Base-by-base conservation (phyloP, 2,797 vertebrate genomes). In the Myripristis murdjan region DNA sequence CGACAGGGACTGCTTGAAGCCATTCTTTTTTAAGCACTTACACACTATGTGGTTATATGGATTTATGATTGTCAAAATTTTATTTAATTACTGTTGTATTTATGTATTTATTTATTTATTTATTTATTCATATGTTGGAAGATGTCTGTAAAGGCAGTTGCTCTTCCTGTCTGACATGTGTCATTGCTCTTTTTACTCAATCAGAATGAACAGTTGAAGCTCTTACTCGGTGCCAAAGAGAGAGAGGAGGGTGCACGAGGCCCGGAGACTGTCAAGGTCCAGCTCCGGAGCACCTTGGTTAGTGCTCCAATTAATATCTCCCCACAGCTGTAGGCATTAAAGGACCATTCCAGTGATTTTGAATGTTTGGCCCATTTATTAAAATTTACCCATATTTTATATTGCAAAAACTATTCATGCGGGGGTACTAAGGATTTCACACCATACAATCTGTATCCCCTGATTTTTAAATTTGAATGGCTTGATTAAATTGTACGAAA, bases 181-280 rank as follows among this genome's bases (percentile, higher is more conserved):
- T 3, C 3, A 66, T 69, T 60, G 12, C 15, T 46, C 6, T 73
- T 10, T 66, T 16, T 39, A 16, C 53, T 74, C 37, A 81, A 91
- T 77, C 90, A 98, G 97, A 97, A 94, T 80, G 97, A 98, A 65
- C 95, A 98, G 28, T 39, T 98, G 82, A 97, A 96, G 91, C 92
- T 91, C 48, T 88, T 96, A 54, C 91, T 98, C 53, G 70, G 82
- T 56, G 71, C 92, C 75, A 97, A 96, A 87, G 97, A 98, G 23
- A 92, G 95, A 72, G 97, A 98, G 22, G 97, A 98, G 77, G 96
- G 95, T 9, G 77, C 94, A 60, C 93, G 95, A 81, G 93, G 94
- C 46, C 87, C 91, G 7, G 98, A 99, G 66, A 96, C 95, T 6
- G 96, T 99, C 75, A 98, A 95, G 88, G 96, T 95, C 33, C 97